Conservation (phyloP, 2,113 vertebrate species). For the Neodon shergylaensis region DNA sequence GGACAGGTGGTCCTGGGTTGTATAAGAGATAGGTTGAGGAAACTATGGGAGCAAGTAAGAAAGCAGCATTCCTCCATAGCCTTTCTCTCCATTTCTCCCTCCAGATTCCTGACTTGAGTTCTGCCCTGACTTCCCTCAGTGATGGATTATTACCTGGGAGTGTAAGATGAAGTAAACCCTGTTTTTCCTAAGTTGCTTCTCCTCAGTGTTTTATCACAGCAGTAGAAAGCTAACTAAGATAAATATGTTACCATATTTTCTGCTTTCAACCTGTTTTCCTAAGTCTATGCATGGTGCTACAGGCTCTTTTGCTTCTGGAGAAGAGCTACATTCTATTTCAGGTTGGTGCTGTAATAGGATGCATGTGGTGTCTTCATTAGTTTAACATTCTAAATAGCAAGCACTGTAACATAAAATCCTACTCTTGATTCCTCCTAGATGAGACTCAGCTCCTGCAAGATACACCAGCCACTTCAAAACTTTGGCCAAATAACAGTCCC, state of each 20-base stretch:
- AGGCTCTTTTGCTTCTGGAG: neutral
- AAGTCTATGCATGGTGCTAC: neutral
- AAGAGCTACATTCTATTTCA: neutral
- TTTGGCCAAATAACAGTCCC: neutral
- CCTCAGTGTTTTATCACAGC: neutral
- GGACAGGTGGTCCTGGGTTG: neutral
- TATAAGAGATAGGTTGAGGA: neutral
- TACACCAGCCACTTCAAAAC: neutral
- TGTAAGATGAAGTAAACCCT: neutral
- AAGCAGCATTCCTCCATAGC: neutral
- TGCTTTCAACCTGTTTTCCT: neutral
- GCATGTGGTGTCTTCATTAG: neutral
- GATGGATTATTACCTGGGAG: neutral
- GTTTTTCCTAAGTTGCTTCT: neutral
- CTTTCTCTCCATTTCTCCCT: neutral
- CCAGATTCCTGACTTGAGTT: neutral
- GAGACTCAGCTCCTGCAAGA: neutral
- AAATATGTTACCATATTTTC: neutral
- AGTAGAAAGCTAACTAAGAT: neutral
- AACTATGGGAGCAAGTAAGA: neutral
- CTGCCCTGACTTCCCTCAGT: neutral
- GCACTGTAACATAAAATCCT: neutral
- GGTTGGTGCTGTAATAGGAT: neutral
- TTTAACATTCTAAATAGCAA: neutral
- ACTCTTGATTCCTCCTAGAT: neutral